Conservation (phyloP, 2,113 vertebrate genomes). For the western clawed frog (Xenopus tropicalis) region DNA sequence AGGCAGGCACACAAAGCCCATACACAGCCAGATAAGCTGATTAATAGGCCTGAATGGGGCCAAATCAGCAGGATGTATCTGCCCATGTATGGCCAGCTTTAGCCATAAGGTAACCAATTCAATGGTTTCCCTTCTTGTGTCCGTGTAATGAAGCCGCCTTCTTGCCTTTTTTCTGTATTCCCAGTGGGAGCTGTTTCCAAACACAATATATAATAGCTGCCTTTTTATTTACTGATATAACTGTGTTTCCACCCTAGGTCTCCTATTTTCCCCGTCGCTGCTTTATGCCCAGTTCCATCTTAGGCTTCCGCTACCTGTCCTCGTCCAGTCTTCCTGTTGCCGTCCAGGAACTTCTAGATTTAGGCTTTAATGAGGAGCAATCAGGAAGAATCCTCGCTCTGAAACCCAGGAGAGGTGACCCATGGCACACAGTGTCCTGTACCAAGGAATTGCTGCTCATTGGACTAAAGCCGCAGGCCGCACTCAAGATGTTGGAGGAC, state of each 20-base stretch:
- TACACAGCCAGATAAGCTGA: no score
- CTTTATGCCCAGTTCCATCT: neutral
- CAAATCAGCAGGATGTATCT: no score
- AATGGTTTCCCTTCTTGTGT: no score
- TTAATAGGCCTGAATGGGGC: no score
- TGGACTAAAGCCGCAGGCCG: conserved; percentile 65
- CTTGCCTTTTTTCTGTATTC: no score
- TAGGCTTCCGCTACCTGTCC: conserved; percentile 9
- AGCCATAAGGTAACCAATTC: no score
- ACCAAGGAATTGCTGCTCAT: conserved; percentile 63
- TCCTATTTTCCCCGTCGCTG: conserved; percentile 6
- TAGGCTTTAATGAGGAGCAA: conserved; percentile 36
- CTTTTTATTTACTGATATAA: no score
- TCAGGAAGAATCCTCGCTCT: conserved; percentile 9
- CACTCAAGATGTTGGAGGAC: conserved; percentile 60
- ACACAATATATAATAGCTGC: no score
- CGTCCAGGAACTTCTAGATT: conserved; percentile 11
- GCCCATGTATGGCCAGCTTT: no score
- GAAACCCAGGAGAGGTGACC: conserved; percentile 21
- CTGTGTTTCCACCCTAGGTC: neutral
- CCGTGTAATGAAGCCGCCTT: no score
- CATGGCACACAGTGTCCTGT: conserved; percentile 47
- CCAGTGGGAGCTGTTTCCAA: no score
- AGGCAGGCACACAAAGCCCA: no score
- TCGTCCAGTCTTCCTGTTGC: conserved; percentile 1